Evolutionary conservation across 1,140 invertebrate species (phyloP), one percentile per base, ranked within the genome.

Genomic region (Drosophila oshimai): DNA sequence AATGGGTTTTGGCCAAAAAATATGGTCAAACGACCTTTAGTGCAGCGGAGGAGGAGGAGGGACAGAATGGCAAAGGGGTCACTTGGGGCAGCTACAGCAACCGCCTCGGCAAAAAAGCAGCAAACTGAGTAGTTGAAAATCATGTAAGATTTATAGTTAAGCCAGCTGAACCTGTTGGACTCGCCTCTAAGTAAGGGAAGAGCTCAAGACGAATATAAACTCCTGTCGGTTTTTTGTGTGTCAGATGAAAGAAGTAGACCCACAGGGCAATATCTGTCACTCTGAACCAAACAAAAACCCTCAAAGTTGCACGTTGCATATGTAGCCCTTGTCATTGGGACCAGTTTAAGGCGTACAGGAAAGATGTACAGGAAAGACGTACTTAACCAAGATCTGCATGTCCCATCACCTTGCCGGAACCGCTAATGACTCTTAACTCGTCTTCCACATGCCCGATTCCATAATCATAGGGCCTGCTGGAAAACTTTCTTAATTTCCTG

Each of bases 401-500:
- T 33, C 4, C 6, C 29, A 44, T 44, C 34, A 39, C 34, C 24
- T 39, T 28, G 36, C 9, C 13, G 18, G 5, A 45, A 10, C n/a
- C 29, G 18, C 42, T 57, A 57, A 57, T 57, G 41, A 55, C 20
- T 18, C 12, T 42, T 12, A 20, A 7, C 9, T n/a, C 6, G 22
- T 4, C 36, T 28, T 13, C 4, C 22, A 41, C 34, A 13, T 12
- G 49, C 15, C 37, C 26, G 39, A 37, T 24, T 37, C 22, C 57
- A 41, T 62, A 50, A 67, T 67, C 28, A 41, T 51, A 54, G 31
- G 33, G 9, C 61, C 20, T n/a, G 49, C 10, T n/a, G 10, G 47
- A 31, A 65, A 80, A 86, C 67, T 87, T 84, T 86, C 60, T 68
- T 87, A 86, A 86, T 86, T 80, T 86, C 80, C 80, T 75, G 67